Percentiles rank a stretch among this genome's conserved stretches.
Conservation (phyloP, 2,797 vertebrate species). For the Scolopax rusticola region DNA sequence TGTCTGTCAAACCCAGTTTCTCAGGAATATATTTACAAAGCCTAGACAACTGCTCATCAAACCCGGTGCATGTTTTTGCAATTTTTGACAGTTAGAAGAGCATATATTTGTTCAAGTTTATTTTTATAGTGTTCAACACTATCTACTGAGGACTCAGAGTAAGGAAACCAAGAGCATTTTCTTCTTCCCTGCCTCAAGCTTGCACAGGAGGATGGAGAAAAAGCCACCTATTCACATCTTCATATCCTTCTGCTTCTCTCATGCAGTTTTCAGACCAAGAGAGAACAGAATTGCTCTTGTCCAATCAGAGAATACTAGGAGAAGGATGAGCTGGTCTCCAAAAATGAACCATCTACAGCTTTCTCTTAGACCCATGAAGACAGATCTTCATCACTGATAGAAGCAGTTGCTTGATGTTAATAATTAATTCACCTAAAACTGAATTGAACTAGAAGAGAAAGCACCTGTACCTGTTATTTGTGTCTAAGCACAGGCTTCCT, state of each 20-base stretch:
- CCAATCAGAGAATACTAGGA: neutral
- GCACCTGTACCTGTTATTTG: neutral
- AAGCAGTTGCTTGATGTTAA: neutral
- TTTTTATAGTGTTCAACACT: conserved; percentile 56
- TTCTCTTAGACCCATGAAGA: neutral
- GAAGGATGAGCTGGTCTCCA: neutral
- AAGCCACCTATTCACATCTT: neutral
- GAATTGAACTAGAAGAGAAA: neutral
- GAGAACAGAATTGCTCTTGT: neutral
- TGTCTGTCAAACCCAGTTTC: conserved; percentile 60
- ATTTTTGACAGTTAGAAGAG: conserved; percentile 69
- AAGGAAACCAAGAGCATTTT: conserved; percentile 11
- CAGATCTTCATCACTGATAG: neutral
- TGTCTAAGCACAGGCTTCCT: neutral
- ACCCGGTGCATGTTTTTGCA: neutral
- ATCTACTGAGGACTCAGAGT: neutral
- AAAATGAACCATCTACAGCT: neutral
- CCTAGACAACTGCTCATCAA: conserved; percentile 68
- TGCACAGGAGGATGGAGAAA: neutral
- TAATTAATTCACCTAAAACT: neutral
- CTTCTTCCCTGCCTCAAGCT: neutral
- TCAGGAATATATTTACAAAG: conserved; percentile 63
- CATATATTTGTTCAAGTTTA: conserved; percentile 66
- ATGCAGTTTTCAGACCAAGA: neutral
- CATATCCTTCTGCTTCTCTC: neutral